phyloP scores from a whole-genome alignment of 2,888 invertebrate genomes.

The Saturnia japonica region DNA sequence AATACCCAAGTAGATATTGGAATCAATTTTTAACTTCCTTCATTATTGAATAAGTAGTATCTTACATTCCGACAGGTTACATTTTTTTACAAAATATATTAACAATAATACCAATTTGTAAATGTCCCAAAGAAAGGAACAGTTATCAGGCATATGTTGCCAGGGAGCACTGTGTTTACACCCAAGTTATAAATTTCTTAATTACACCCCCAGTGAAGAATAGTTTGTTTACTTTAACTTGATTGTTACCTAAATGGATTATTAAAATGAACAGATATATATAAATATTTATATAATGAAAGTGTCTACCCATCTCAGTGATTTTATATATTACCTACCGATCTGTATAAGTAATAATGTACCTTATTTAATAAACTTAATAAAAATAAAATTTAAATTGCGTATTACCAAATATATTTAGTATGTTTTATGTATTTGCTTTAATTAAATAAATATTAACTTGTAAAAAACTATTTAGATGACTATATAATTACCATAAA shows the following conservation, averaged over 20 bases:
- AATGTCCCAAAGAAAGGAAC: no score
- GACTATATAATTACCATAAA: slow-evolving; percentile 3
- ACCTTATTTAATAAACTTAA: neutral
- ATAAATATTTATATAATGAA: no score
- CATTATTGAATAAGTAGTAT: neutral
- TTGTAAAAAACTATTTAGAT: neutral
- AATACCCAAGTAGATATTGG: neutral
- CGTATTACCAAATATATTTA: neutral
- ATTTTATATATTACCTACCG: no score
- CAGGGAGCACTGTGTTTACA: no score
- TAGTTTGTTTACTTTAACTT: neutral
- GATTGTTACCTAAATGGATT: neutral
- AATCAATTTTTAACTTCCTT: neutral
- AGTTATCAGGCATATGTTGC: no score
- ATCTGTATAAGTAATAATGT: neutral
- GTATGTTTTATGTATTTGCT: neutral
- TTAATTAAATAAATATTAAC: neutral
- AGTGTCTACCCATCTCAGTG: no score
- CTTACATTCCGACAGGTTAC: no score
- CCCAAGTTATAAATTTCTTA: neutral
- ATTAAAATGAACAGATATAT: no score
- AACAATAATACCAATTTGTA: no score
- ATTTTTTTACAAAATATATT: no score
- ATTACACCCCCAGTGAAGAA: neutral
- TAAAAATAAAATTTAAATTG: no score